Base-by-base conservation (phyloP, 2,888 invertebrate genomes). In the Philereme transversata region DNA sequence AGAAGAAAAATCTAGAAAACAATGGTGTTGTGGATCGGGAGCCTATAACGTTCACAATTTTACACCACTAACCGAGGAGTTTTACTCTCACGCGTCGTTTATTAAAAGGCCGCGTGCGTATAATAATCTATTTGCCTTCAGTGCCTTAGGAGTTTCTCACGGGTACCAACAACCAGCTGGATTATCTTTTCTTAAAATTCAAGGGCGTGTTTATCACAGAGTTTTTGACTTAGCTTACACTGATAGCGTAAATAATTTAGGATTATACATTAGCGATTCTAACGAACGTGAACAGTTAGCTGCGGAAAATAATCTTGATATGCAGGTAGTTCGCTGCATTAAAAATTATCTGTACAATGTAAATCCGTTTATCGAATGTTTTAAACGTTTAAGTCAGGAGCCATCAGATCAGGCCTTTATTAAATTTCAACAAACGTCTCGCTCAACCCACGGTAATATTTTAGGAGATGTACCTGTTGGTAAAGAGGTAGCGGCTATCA, bases 181-280 rank as follows among this genome's bases (percentile, higher is more conserved):
- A 1, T 33, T 45, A 44, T 44, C 50, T 1, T 50, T 57, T 57
- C 10, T 57, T 5, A 57, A 57, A 57, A 57, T 57, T 47, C 57
- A 57, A 48, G 58, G 52, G 5, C 51, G 58, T 1, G 8, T 43
- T 5, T 57, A 51, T 8, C 51, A 51, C 3, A 45, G 57, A 45
- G 51, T 57, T 35, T 57, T 57, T 10, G 57, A 22, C 3, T 22
- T 22, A 22, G 22, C 22, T 22, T 22, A 22, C 22, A 22, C 22
- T 22, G 22, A 3, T 22, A 22, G 22, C 22, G 22, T 22, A 22
- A 22, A 22, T 22, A 22, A 22, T 22, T 22, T 22, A 22, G 22
- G 22, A 22, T 22, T 22, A 22, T 22, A 22, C 3, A 22, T 22
- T 2, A 22, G 22, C 22, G 22, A 22, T 22, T 22, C 22, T 22